These are phyloP conservation scores for Megalops cyprinoides DNA, from an alignment of 2,797 vertebrate species.

Conservation along the genomic window DNA sequence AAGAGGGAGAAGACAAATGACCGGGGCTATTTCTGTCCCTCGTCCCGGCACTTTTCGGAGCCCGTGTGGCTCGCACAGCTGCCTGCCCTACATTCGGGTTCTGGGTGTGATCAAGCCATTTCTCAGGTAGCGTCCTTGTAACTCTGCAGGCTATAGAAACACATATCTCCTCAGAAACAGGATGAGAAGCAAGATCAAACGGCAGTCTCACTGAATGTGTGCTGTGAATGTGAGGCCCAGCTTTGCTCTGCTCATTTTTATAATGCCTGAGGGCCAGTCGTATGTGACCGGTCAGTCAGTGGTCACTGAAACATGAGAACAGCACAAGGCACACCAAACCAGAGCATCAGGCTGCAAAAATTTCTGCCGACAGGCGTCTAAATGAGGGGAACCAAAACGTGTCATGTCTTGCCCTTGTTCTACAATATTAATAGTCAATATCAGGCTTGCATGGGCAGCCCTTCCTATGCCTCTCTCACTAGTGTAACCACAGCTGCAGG, in stretches of 20 bases:
- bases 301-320: background rate
- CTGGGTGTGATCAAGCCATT: constrained; percentile 15
- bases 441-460: constrained; percentile 77
- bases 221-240: too few relatives aligned
- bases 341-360: background rate
- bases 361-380: background rate
- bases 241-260: too few relatives aligned
- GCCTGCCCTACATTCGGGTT: constrained; percentile 47
- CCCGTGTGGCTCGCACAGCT: constrained; percentile 28
- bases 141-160: too few relatives aligned
- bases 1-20: constrained; percentile 31
- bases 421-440: too few relatives aligned
- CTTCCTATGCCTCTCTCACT: constrained; percentile 48
- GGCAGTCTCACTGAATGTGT: too few relatives aligned
- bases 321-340: background rate
- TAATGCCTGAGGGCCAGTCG: too few relatives aligned
- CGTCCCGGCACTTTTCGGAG: constrained; percentile 44
- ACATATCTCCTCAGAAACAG: too few relatives aligned
- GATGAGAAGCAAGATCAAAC: too few relatives aligned
- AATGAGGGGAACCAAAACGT: constrained; percentile 73
- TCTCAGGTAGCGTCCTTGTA: background rate
- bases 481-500: background rate
- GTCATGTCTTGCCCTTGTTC: constrained; percentile 81
- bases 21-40: constrained; percentile 30
- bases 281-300: too few relatives aligned